Percentiles rank a stretch among this genome's conserved stretches.
Conservation (phyloP, 2,113 vertebrate genomes). For the Aptenodytes forsteri region DNA sequence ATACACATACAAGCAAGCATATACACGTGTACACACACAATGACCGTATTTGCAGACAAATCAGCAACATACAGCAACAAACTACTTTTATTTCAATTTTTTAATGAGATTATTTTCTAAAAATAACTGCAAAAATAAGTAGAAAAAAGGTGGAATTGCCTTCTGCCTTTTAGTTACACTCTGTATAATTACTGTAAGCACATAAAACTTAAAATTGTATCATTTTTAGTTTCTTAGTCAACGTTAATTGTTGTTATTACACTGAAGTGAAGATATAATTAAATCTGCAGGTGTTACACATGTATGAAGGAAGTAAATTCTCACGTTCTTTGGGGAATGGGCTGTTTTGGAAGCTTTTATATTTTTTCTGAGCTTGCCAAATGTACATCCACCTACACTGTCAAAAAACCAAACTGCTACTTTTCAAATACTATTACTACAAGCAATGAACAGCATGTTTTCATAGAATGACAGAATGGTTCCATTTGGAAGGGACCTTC, state of each 20-base stretch:
- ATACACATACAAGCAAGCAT: background rate
- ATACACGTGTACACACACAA: background rate
- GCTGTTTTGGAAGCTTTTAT: background rate
- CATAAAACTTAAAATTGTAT: background rate
- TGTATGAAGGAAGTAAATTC: background rate
- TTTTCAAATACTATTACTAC: background rate
- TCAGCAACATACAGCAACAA: background rate
- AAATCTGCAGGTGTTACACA: conserved; percentile 7
- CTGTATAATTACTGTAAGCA: conserved; percentile 18
- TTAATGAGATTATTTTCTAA: background rate
- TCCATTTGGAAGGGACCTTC: background rate
- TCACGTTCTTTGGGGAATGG: background rate
- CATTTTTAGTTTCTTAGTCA: conserved; percentile 34
- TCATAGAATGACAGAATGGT: background rate
- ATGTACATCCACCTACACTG: background rate
- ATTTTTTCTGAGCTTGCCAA: background rate
- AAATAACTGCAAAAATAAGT: background rate
- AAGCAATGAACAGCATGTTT: background rate
- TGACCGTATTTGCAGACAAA: background rate
- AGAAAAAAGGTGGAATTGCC: background rate
- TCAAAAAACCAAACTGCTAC: background rate
- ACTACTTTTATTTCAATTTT: background rate
- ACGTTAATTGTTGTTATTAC: conserved; percentile 35
- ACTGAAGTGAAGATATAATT: conserved; percentile 24
- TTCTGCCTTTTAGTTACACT: conserved; percentile 34